Evolutionary conservation across 2,797 vertebrate genomes (phyloP).

Genomic region (Acipenser transmontanus): DNA sequence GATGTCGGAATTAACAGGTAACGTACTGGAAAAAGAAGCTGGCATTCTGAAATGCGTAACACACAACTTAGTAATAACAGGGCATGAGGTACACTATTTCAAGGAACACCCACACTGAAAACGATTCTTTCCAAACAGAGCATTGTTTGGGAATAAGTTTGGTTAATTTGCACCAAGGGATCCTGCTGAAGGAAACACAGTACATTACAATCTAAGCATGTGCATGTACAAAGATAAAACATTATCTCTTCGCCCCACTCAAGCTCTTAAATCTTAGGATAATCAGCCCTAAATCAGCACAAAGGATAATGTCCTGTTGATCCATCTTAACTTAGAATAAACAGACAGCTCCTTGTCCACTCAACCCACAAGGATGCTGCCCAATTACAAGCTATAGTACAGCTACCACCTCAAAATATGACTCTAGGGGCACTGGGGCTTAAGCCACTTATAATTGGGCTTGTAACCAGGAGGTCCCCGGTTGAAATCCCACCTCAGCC

Average conservation of each 20-base stretch:
- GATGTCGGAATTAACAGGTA: constrained; percentile 37
- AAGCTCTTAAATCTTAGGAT: constrained; percentile 46
- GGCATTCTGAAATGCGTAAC: constrained; percentile 52
- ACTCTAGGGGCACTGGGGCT: constrained; percentile 47
- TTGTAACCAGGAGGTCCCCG: too few species aligned
- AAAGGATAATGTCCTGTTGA: constrained; percentile 72
- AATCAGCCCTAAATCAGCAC: constrained; percentile 66
- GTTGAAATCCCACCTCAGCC: too few species aligned
- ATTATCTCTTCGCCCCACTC: constrained; percentile 58
- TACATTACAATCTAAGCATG: constrained; percentile 84
- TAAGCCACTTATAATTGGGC: constrained; percentile 47
- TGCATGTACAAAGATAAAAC: constrained; percentile 76
- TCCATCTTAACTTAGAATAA: constrained; percentile 61
- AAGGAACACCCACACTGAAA: constrained; percentile 79
- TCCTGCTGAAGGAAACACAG: constrained; percentile 80
- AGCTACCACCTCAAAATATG: constrained; percentile 44
- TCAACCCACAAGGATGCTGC: constrained; percentile 32
- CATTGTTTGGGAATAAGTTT: constrained; percentile 89
- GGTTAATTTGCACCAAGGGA: constrained; percentile 87
- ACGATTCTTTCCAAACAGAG: constrained; percentile 75
- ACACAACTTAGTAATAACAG: constrained; percentile 67
- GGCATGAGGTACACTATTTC: constrained; percentile 67
- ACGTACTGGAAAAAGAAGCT: constrained; percentile 49
- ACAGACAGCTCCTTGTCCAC: constrained; percentile 53
- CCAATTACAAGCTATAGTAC: constrained; percentile 28